Evolutionary conservation across 2,797 vertebrate genomes (phyloP), one percentile per base, ranked within the genome.

Genomic region (Siniperca obscura): DNA sequence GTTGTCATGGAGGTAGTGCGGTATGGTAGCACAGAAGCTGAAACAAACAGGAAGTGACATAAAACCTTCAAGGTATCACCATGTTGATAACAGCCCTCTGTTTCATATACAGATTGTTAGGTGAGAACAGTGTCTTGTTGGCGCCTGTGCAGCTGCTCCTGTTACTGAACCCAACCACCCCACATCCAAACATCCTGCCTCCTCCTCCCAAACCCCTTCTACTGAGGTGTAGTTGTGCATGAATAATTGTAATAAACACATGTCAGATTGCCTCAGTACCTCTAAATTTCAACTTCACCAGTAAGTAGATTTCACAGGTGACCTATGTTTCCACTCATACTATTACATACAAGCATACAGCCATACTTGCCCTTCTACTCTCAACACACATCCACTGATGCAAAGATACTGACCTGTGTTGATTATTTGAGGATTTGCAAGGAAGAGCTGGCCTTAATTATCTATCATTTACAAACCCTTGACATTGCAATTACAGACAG

Each of bases 1-100:
- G 83, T 88, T 89, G 85, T 85, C 87, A 91, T 88, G 82, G 89
- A 89, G 81, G 90, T 87, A 3, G 30, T 36, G 50, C 53, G 19
- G 4, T 88, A 61, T 42, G 22, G 77, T 61, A 46, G 62, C 62
- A 67, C 40, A 34, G 62, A 76, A 30, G 53, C 19, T 77, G 67
- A 80, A 61, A 72, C 64, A 81, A 82, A 79, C 74, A 77, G 70
- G 77, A 87, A 84, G 73, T 86, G 68, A 81, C 86, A 70, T 48
- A 30, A 72, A 82, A 62, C 57, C 65, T 75, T 75, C 19, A 52
- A 80, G 75, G 78, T 79, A 69, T 66, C 56, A 59, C 56, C 27
- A 36, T 82, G 67, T 56, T 79, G 60, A 74, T 46, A 11, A 50
- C 56, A 59, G 52, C 48, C 19, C 11, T 38, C 34, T 53, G 22